Conservation (phyloP, 2,797 vertebrate genomes). For the Esox lucius region DNA sequence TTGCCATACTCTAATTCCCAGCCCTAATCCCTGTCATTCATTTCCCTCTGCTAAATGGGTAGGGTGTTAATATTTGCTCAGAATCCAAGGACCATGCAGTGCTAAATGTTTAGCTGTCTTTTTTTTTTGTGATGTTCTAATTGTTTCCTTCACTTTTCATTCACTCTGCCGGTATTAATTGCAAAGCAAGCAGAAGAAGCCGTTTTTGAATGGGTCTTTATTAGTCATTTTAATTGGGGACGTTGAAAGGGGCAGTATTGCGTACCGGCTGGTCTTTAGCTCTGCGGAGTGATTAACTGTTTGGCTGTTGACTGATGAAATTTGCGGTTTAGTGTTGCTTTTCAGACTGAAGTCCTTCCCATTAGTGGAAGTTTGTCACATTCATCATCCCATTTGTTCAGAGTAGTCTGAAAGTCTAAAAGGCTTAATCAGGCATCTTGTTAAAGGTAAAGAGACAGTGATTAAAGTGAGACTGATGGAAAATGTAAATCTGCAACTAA, state of each 20-base stretch:
- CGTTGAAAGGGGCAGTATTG: constrained; percentile 10
- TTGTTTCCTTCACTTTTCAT: constrained; percentile 40
- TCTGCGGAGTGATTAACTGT: constrained; percentile 24
- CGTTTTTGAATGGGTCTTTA: constrained; percentile 32
- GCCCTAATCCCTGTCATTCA: constrained; percentile 52
- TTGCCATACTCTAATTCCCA: constrained; percentile 43
- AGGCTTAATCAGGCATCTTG: constrained; percentile 6
- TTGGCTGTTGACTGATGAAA: constrained; percentile 33
- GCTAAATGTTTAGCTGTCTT: constrained; percentile 30
- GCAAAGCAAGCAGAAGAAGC: constrained; percentile 25
- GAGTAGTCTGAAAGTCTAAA: neutral
- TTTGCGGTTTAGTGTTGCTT: constrained; percentile 25
- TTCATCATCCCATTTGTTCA: constrained; percentile 19
- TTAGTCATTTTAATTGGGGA: constrained; percentile 43
- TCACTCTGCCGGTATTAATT: constrained; percentile 31
- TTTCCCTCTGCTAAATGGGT: constrained; percentile 41
- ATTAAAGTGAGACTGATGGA: constrained; percentile 1
- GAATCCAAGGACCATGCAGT: constrained; percentile 37
- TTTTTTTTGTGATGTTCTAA: constrained; percentile 44
- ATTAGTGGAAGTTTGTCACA: constrained; percentile 29
- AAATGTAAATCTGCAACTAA: neutral
- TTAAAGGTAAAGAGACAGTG: neutral
- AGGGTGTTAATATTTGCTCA: constrained; percentile 51
- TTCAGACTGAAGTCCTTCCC: constrained; percentile 12
- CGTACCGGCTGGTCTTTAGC: constrained; percentile 23